A percentile compares a stretch with the other conserved stretches of the same genome.
Conservation (phyloP, 1,140 invertebrate genomes). For the Drosophila rhopaloa region DNA sequence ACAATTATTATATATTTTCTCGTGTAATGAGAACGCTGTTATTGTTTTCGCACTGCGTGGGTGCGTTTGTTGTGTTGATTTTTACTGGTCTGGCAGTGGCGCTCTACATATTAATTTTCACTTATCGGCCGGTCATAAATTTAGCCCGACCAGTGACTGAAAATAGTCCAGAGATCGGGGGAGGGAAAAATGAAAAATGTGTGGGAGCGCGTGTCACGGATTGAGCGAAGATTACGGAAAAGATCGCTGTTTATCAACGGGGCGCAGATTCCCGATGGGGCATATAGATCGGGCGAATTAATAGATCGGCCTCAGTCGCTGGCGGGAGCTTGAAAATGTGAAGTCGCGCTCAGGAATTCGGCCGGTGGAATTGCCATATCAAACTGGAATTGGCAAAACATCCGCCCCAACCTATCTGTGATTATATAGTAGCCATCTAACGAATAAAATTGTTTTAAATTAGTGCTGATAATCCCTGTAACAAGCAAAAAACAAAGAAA, state of each 20-base stretch:
- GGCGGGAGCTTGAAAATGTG: conserved; percentile 71
- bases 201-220: conserved; percentile 44
- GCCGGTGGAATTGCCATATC: conserved; percentile 20
- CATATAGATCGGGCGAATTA: conserved; percentile 26
- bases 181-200: conserved; percentile 10
- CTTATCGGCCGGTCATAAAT: conserved; percentile 53
- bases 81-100: conserved; percentile 45
- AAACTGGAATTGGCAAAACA: conserved; percentile 36
- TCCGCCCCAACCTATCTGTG: conserved; percentile 60
- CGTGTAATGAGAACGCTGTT: conserved; percentile 61
- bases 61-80: conserved; percentile 57
- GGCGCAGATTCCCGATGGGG: conserved; percentile 27
- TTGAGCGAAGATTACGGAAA: conserved; percentile 39
- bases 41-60: conserved; percentile 63
- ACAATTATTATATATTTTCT: conserved; percentile 38
- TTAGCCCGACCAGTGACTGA: conserved; percentile 45
- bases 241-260: conserved; percentile 49
- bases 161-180: conserved; percentile 38
- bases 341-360: conserved; percentile 50
- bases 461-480: conserved; percentile 38
- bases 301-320: conserved; percentile 53
- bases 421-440: conserved; percentile 50
- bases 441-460: conserved; percentile 13
- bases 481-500: conserved; percentile 24
- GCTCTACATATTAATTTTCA: conserved; percentile 52